Conservation (phyloP, 1,140 invertebrate genomes). For the Lordiphosa mommai region DNA sequence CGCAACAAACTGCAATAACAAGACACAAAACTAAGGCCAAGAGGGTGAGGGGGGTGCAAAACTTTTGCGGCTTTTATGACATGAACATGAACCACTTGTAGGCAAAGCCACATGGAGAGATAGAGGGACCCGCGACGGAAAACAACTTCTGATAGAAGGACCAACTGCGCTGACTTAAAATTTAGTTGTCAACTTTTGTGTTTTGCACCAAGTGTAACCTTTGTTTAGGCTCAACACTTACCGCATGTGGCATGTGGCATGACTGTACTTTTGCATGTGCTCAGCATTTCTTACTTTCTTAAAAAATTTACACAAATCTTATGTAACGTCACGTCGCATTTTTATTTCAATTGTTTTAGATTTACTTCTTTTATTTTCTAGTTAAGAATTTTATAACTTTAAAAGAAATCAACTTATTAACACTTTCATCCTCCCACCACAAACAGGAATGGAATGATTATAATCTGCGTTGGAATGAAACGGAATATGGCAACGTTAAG, state of each 20-base stretch:
- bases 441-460: conserved; percentile 97
- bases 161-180: conserved; percentile 3
- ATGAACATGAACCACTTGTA: conserved; percentile 70
- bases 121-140: conserved; percentile 33
- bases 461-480: conserved; percentile 96
- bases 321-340: conserved; percentile 57
- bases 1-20: conserved; percentile 32
- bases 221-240: neutral
- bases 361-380: conserved; percentile 17
- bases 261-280: conserved; percentile 33
- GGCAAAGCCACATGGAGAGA: conserved; percentile 54
- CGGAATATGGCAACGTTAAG: conserved; percentile 95
- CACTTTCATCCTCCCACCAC: conserved; percentile 1
- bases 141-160: too few relatives aligned
- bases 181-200: conserved; percentile 6
- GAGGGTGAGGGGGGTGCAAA: conserved; percentile 50
- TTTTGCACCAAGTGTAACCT: neutral
- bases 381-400: conserved; percentile 13
- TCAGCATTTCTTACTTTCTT: conserved; percentile 19
- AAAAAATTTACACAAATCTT: conserved; percentile 24
- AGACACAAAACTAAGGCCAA: conserved; percentile 32
- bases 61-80: conserved; percentile 69
- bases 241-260: neutral
- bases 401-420: conserved; percentile 7
- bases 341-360: conserved; percentile 45